Evolutionary conservation across 2,888 invertebrate genomes (phyloP), one percentile per base, ranked within the genome.

Genomic region (Tinea semifulvella): DNA sequence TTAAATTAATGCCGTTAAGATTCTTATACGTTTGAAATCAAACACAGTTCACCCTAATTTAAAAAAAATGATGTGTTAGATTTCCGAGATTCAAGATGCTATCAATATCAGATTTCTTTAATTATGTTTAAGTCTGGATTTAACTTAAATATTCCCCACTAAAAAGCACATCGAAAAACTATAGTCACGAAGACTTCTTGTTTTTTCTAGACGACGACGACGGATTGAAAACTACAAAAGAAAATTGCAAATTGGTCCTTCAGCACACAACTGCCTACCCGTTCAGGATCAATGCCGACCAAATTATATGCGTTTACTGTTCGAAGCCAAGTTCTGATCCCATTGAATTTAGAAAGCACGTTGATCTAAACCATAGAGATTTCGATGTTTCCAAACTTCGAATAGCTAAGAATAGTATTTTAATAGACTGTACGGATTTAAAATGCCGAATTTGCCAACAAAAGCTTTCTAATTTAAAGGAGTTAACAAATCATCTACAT

Each of bases 121-220:
- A n/a, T n/a, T n/a, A n/a, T n/a, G n/a, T n/a, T n/a, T n/a, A n/a
- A n/a, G n/a, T n/a, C n/a, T n/a, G n/a, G n/a, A n/a, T n/a, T n/a
- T n/a, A n/a, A n/a, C n/a, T n/a, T n/a, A n/a, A n/a, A n/a, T n/a
- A n/a, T n/a, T n/a, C n/a, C n/a, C n/a, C n/a, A n/a, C n/a, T n/a
- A n/a, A n/a, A n/a, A n/a, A n/a, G n/a, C n/a, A n/a, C n/a, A n/a
- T n/a, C n/a, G n/a, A n/a, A n/a, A n/a, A n/a, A n/a, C n/a, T n/a
- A n/a, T n/a, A n/a, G n/a, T n/a, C n/a, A n/a, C n/a, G n/a, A n/a
- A n/a, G n/a, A n/a, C n/a, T n/a, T n/a, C n/a, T n/a, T 26, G 10
- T 26, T 11, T 26, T 26, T 26, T 35, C 35, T 35, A 35, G 72
- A 65, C 58, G 61, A 64, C 62, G 60, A 60, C 62, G 49, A 57